Percentiles rank a stretch among this genome's conserved stretches.
Evolutionary conservation across 2,113 vertebrate genomes (phyloP).

Genomic region (Grus americana): DNA sequence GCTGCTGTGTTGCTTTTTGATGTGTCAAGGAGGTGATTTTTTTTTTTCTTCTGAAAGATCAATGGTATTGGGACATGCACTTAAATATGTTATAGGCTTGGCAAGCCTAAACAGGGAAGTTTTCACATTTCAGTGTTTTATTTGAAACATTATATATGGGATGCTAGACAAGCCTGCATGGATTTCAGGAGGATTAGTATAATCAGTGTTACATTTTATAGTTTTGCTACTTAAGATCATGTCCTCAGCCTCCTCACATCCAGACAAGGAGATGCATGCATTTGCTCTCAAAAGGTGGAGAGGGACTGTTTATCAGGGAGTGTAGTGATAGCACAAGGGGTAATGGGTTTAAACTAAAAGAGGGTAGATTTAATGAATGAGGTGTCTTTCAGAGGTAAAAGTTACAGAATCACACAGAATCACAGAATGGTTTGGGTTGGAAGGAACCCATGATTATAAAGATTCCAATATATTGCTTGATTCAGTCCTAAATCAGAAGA

Average conservation of each 20-base stretch:
- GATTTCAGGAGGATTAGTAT: conserved; percentile 45
- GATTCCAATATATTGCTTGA: not conserved
- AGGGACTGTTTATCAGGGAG: no score
- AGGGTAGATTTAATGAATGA: not conserved
- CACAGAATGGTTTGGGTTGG: no score
- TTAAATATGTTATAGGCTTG: not conserved
- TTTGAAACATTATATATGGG: not conserved
- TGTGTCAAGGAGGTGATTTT: not conserved
- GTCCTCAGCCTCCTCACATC: conserved; percentile 11
- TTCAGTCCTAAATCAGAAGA: not conserved
- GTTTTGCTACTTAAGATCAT: conserved; percentile 14
- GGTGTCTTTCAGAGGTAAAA: not conserved
- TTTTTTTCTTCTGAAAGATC: conserved; percentile 11
- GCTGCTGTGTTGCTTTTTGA: not conserved
- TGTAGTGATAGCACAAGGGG: no score
- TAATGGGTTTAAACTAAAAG: no score
- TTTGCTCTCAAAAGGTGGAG: not conserved
- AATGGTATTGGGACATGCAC: not conserved
- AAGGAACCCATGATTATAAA: not conserved
- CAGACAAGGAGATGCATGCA: not conserved
- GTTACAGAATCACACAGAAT: not conserved
- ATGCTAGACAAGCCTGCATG: not conserved
- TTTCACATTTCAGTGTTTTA: conserved; percentile 28
- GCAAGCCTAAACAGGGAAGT: conserved; percentile 7
- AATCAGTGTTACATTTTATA: conserved; percentile 21